phyloP scores from a whole-genome alignment of 1,140 invertebrate species.

The Drosophila mauritiana region DNA sequence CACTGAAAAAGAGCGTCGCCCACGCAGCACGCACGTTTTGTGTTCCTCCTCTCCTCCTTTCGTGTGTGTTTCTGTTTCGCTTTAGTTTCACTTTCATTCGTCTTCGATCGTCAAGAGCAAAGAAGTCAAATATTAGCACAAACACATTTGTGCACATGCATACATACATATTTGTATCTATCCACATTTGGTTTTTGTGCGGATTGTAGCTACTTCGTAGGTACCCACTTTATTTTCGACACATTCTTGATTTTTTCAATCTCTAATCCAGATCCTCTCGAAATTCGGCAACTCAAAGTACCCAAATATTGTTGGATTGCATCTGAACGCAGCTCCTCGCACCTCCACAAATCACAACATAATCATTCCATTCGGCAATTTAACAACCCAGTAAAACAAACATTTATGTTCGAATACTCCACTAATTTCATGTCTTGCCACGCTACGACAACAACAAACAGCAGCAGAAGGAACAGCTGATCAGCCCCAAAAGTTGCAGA shows the following conservation, averaged over 20 bases:
- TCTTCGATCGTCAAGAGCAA: conserved; percentile 63
- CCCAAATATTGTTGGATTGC: too few relatives aligned
- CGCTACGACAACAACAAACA: conserved; percentile 44
- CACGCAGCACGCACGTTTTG: conserved; percentile 60
- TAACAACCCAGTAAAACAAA: conserved; percentile 55
- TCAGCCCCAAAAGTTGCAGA: conserved; percentile 9
- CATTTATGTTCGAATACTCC: conserved; percentile 56
- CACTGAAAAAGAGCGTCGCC: conserved; percentile 26
- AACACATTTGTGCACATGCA: conserved; percentile 3
- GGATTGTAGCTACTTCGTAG: neutral
- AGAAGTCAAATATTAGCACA: conserved; percentile 68
- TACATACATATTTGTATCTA: conserved; percentile 22
- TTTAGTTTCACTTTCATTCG: conserved; percentile 40
- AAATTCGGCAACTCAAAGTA: too few relatives aligned
- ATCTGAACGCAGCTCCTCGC: neutral
- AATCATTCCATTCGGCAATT: conserved; percentile 16
- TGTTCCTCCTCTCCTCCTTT: conserved; percentile 1
- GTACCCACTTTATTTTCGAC: neutral
- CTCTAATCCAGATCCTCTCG: neutral
- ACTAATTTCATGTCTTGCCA: conserved; percentile 69
- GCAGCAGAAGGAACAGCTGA: conserved; percentile 11
- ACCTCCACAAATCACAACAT: conserved; percentile 11
- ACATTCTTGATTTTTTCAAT: conserved; percentile 10
- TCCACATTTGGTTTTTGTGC: neutral
- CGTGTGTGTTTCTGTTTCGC: conserved; percentile 5